Conservation (phyloP, 1,140 invertebrate species). For the Halictus rubicundus region DNA sequence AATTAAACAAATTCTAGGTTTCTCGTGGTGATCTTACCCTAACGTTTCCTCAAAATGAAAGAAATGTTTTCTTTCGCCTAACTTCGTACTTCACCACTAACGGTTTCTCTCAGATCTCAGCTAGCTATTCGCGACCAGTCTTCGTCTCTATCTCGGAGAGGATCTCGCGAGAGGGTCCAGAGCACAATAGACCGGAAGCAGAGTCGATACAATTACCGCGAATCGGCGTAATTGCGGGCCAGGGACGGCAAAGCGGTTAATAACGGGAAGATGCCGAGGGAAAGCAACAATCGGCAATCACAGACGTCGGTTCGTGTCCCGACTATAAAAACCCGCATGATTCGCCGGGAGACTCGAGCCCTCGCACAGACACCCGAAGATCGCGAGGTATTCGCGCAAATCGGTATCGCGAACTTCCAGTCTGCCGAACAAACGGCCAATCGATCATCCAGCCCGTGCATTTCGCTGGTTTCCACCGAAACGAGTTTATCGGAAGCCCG, state of each 20-base stretch:
- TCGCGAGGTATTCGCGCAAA: constrained; percentile 27
- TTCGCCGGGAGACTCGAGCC: background rate
- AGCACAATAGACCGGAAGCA: constrained; percentile 5
- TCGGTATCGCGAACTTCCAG: constrained; percentile 54
- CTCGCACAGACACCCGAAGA: background rate
- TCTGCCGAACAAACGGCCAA: constrained; percentile 40
- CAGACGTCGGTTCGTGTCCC: background rate
- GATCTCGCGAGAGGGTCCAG: background rate
- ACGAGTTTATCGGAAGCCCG: constrained; percentile 48
- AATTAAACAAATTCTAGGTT: too few species aligned
- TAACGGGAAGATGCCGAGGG: constrained; percentile 14
- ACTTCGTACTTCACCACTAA: too few species aligned
- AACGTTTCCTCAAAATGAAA: too few species aligned
- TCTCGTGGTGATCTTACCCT: too few species aligned
- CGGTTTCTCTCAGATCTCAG: too few species aligned
- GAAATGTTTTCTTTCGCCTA: too few species aligned
- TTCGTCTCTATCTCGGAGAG: too few species aligned
- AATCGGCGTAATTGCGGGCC: constrained; percentile 10
- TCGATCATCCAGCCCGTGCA: constrained; percentile 51
- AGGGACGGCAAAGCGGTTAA: background rate
- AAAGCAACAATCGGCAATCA: constrained; percentile 29
- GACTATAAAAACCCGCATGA: constrained; percentile 33
- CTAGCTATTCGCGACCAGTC: too few species aligned
- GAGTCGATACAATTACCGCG: constrained; percentile 17
- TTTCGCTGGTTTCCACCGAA: constrained; percentile 40